These are phyloP conservation scores for Hydrophis major DNA, from an alignment of 2,797 vertebrate species.

Conservation along the genomic window DNA sequence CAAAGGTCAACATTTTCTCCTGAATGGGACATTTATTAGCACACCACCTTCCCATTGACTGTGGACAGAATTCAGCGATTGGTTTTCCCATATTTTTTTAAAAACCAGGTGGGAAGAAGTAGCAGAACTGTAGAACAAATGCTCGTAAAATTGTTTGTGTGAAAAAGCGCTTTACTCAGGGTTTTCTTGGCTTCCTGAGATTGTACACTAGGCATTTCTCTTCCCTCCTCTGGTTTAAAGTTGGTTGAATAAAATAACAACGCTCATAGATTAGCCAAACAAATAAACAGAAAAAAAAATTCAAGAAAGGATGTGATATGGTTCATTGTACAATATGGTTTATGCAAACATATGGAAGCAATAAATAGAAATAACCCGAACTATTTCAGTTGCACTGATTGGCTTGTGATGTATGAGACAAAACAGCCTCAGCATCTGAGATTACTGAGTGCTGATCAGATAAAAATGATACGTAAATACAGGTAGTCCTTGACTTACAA, in stretches of 20 bases:
- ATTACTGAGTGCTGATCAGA: neutral
- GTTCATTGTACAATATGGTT: neutral
- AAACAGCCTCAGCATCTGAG: neutral
- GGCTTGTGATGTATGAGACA: accelerated
- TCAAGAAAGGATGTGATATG: neutral
- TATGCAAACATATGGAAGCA: neutral
- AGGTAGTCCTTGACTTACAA: neutral
- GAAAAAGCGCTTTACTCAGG: neutral
- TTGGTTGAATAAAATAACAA: neutral
- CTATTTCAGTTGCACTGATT: neutral
- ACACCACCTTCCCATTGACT: neutral
- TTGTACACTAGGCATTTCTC: neutral
- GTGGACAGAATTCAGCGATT: neutral
- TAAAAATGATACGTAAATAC: neutral
- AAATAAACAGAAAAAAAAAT: neutral
- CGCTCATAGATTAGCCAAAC: neutral
- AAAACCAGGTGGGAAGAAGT: neutral
- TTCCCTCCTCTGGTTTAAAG: neutral
- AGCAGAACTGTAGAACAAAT: neutral
- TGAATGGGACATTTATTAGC: neutral
- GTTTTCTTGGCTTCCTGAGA: neutral
- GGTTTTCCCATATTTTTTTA: neutral
- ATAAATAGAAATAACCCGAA: neutral
- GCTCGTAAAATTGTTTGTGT: neutral
- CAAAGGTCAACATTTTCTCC: neutral